Base-by-base conservation (phyloP, 2,888 invertebrate species). In the Leucophenga montana region DNA sequence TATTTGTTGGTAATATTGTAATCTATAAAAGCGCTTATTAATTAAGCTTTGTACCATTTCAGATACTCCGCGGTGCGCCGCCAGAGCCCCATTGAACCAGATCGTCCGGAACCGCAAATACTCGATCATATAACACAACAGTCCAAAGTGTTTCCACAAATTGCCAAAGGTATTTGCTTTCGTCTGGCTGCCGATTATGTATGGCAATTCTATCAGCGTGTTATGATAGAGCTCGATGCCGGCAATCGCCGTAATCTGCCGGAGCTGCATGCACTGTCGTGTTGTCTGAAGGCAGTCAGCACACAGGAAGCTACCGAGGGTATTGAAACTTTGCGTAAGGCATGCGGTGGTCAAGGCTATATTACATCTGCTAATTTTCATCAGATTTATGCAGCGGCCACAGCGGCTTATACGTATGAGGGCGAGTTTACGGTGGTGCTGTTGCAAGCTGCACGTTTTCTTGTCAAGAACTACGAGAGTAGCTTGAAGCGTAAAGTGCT, bases 291-390 rank as follows among this genome's bases (percentile, higher is more conserved):
- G 89, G 95, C 97, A 0, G 92, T 96, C 48, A 92, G 92, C 71
- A 93, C 96, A 0, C 90, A 92, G 11, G 94, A 95, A 84, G 92
- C 93, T 54, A 91, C 94, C 0, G 88, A 88, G 67, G 94, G 93
- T 56, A 92, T 97, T 33, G 98, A 98, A 88, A 92, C 92, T n/a
- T 92, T 96, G 76, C 92, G 98, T 14, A 91, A 95, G 76, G 91
- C 97, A 13, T 98, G 98, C 89, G 98, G 98, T 61, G 98, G 98
- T 0, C 98, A 98, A 87, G 98, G 98, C 0, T 98, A 95, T 90
- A 93, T 96, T 93, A 91, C 93, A 14, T 90, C 93, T 22, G 94
- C 96, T 75, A 96, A 94, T 87, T 90, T 98, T 75, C 96, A 96
- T 14, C 91, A 92, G 73, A 94, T 94, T 6, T 97, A 96, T 87